Percentiles rank a stretch among this genome's conserved stretches.
Evolutionary conservation across 2,888 invertebrate genomes (phyloP).

Genomic region (Drosophila silvestris): DNA sequence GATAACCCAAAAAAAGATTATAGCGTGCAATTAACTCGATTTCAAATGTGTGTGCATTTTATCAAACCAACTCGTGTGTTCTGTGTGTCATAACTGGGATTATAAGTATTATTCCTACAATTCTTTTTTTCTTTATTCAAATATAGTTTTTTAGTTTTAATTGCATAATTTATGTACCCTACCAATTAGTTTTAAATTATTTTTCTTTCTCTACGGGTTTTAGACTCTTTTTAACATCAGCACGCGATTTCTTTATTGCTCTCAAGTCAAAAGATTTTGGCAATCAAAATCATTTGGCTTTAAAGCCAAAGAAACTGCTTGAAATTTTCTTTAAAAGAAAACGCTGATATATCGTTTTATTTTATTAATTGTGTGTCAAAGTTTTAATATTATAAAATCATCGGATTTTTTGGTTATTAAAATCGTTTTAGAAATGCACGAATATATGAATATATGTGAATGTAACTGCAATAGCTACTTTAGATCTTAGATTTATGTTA

Average conservation of each 20-base stretch:
- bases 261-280: slow-evolving; percentile 60
- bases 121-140: slow-evolving; percentile 21
- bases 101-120: slow-evolving; percentile 34
- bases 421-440: slow-evolving; percentile 80
- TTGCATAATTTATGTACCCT: slow-evolving; percentile 51
- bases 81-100: slow-evolving; percentile 42
- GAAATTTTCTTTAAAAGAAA: not conserved
- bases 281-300: slow-evolving; percentile 28
- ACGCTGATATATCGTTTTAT: slow-evolving; percentile 47
- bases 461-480: slow-evolving; percentile 60
- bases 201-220: slow-evolving; percentile 49
- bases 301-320: slow-evolving; percentile 46
- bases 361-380: slow-evolving; percentile 79
- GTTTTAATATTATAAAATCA: slow-evolving; percentile 85
- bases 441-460: slow-evolving; percentile 46
- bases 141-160: slow-evolving; percentile 26
- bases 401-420: slow-evolving; percentile 76
- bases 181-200: slow-evolving; percentile 36
- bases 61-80: slow-evolving; percentile 74
- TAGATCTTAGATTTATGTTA: slow-evolving; percentile 44
- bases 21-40: slow-evolving; percentile 75
- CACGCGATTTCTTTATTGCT: slow-evolving; percentile 48
- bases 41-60: slow-evolving; percentile 74
- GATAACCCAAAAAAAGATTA: slow-evolving; percentile 47
- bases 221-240: slow-evolving; percentile 47